A percentile compares a stretch with the other conserved stretches of the same genome.
These are phyloP conservation scores for Lacerta agilis DNA, from an alignment of 2,797 vertebrate species.

Conservation along the genomic window DNA sequence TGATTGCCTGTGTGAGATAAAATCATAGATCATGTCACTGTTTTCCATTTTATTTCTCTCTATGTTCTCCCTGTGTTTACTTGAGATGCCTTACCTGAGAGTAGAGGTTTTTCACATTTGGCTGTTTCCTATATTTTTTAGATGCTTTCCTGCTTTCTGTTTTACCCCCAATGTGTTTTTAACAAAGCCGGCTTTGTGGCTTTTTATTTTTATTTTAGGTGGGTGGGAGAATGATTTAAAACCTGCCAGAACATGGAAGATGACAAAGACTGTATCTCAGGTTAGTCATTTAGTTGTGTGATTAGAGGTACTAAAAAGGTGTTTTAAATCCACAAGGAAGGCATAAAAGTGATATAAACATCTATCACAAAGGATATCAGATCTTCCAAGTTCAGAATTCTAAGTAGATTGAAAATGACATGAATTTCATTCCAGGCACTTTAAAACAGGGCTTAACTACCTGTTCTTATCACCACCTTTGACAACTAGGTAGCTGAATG, in stretches of 20 bases:
- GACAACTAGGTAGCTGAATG: not conserved
- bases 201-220: not conserved
- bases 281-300: not conserved
- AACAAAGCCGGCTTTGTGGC: not conserved
- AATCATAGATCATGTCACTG: no score
- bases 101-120: not conserved
- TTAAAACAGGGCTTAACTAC: not conserved
- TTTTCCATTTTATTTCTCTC: not conserved
- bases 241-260: not conserved
- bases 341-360: slow-evolving; percentile 5
- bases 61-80: not conserved
- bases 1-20: not conserved
- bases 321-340: not conserved
- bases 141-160: not conserved
- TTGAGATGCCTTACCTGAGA: not conserved
- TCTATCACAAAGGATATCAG: not conserved
- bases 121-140: not conserved
- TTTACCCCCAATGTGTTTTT: not conserved
- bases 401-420: slow-evolving; percentile 20
- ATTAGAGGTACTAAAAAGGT: not conserved
- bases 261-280: not conserved
- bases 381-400: slow-evolving; percentile 5
- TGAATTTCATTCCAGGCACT: not conserved
- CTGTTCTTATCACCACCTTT: not conserved
- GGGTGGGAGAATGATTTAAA: not conserved